phyloP scores from a whole-genome alignment of 2,797 vertebrate genomes.

The Arnoldichthys spilopterus region DNA sequence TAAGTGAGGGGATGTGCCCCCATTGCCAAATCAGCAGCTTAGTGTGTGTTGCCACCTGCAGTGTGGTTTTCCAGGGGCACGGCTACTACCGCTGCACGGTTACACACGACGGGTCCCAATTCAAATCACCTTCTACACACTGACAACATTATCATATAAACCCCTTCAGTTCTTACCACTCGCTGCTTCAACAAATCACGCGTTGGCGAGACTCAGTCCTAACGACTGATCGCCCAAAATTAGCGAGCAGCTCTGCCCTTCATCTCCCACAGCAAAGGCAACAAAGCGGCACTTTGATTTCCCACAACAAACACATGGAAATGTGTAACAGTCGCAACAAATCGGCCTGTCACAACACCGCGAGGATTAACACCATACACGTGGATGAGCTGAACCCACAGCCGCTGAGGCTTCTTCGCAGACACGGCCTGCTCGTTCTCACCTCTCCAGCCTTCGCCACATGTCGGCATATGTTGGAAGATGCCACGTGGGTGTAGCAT shows the following conservation, averaged over 20 bases:
- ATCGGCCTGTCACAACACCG: constrained; percentile 1
- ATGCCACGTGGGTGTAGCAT: neutral
- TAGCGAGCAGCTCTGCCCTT: neutral
- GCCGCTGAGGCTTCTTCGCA: neutral
- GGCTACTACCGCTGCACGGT: neutral
- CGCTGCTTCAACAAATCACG: neutral
- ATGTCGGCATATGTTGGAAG: neutral
- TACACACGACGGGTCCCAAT: constrained; percentile 16
- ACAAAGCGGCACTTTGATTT: constrained; percentile 18
- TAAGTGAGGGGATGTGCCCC: constrained; percentile 9
- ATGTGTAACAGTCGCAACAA: neutral
- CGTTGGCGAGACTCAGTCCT: neutral
- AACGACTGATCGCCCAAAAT: constrained; percentile 10
- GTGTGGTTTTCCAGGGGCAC: neutral
- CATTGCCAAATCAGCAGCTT: constrained; percentile 9
- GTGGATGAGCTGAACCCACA: neutral
- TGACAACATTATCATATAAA: constrained; percentile 9
- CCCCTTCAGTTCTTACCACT: neutral
- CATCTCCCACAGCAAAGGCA: constrained; percentile 5
- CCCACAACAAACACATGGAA: constrained; percentile 15
- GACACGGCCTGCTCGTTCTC: neutral
- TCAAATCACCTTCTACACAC: constrained; percentile 20
- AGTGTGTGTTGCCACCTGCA: constrained; percentile 5
- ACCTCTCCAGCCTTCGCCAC: neutral
- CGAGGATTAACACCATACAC: neutral